Conservation (phyloP, 1,140 invertebrate species). For the Elymnias hypermnestra region DNA sequence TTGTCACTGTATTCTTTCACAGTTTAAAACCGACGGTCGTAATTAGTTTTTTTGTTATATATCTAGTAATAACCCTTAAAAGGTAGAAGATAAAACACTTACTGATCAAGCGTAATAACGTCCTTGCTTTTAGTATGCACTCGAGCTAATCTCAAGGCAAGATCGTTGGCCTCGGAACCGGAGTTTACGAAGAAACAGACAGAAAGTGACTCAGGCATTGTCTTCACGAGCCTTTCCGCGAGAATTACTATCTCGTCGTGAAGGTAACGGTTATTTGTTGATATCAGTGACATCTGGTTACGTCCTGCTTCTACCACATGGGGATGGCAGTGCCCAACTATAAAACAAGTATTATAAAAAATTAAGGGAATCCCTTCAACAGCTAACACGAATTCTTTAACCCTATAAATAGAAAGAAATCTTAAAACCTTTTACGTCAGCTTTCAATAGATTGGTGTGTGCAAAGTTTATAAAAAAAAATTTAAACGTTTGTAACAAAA, state of each 20-base stretch:
- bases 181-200: slow-evolving; percentile 99
- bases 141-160: slow-evolving; percentile 93
- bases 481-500: too few relatives aligned
- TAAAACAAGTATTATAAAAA: slow-evolving; percentile 21
- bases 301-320: slow-evolving; percentile 91
- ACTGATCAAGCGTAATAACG: slow-evolving; percentile 97
- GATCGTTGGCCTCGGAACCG: slow-evolving; percentile 99
- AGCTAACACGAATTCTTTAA: too few relatives aligned
- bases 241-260: slow-evolving; percentile 96
- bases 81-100: slow-evolving; percentile 76
- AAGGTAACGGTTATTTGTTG: slow-evolving; percentile 96
- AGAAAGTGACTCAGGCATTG: slow-evolving; percentile 88
- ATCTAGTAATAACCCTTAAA: too few relatives aligned
- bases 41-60: too few relatives aligned
- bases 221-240: slow-evolving; percentile 88
- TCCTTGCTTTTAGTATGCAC: slow-evolving; percentile 93
- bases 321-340: slow-evolving; percentile 98
- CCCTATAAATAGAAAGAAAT: too few relatives aligned
- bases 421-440: too few relatives aligned
- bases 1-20: too few relatives aligned
- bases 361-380: too few relatives aligned
- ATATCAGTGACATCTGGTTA: slow-evolving; percentile 92
- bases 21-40: too few relatives aligned
- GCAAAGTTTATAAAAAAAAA: too few relatives aligned
- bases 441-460: too few relatives aligned